These are phyloP conservation scores for Actinernus sp. DNA, from an alignment of 92 coral and sea anemone species.

Conservation along the genomic window DNA sequence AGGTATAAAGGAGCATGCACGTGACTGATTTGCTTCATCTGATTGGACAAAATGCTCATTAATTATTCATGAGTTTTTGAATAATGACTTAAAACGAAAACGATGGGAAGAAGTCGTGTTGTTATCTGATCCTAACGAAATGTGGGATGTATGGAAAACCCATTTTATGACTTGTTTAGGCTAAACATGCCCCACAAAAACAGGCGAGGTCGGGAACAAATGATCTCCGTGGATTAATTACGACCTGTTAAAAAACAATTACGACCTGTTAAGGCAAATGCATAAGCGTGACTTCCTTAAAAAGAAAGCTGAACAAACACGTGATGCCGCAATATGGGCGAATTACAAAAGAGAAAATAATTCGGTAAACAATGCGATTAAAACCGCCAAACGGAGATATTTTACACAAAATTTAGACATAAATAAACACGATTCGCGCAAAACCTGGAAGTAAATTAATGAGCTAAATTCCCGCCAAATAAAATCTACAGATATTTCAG, in stretches of 20 bases:
- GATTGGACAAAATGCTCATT: too few relatives aligned
- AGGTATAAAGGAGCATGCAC: too few relatives aligned
- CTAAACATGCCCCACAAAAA: slow-evolving; percentile 11
- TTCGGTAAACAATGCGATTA: slow-evolving; percentile 30
- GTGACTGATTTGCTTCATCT: too few relatives aligned
- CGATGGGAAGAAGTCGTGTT: slow-evolving; percentile 16
- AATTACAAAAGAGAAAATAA: slow-evolving; percentile 25
- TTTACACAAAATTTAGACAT: slow-evolving; percentile 23
- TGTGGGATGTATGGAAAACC: slow-evolving; percentile 12
- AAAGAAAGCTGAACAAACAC: slow-evolving; percentile 9
- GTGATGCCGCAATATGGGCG: slow-evolving; percentile 27
- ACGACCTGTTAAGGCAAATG: neutral
- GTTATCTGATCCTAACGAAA: slow-evolving; percentile 16
- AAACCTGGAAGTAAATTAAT: slow-evolving; percentile 32
- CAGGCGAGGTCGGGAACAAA: slow-evolving; percentile 4
- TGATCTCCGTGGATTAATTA: slow-evolving; percentile 10
- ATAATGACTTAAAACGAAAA: too few relatives aligned
- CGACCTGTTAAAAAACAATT: too few relatives aligned
- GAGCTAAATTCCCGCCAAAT: slow-evolving; percentile 34
- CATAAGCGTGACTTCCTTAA: slow-evolving; percentile 11
- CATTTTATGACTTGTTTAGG: slow-evolving; percentile 12
- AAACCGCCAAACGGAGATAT: slow-evolving; percentile 32
- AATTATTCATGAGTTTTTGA: too few relatives aligned
- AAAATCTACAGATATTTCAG: slow-evolving; percentile 11
- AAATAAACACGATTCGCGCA: slow-evolving; percentile 14